Evolutionary conservation across 2,113 vertebrate species (phyloP), one percentile per base, ranked within the genome.

Genomic region (Cisticola juncidis): DNA sequence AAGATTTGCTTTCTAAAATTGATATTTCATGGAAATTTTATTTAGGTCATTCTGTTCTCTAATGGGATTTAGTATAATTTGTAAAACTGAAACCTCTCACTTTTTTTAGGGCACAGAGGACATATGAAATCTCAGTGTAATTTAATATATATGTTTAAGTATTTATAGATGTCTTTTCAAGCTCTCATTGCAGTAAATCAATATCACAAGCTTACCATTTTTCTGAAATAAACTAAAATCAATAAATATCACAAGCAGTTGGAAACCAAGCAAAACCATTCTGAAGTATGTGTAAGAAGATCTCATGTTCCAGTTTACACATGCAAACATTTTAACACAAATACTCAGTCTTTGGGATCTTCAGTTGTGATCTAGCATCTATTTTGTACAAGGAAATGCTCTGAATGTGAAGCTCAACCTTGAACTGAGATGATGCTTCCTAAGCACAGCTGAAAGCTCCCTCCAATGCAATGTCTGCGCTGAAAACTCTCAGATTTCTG

Each of bases 1-100:
- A 94, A 90, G 66, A 54, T 26, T 86, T 68, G 15, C 71, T 90
- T 97, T 76, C 44, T 88, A 83, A 96, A 93, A 94, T 16, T 48
- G 64, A 19, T 80, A 81, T 92, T 90, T 94, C 29, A 50, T 95
- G 69, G 81, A 95, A 95, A 80, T 66, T 65, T 69, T 96, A 94
- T 92, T 94, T 92, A 82, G 78, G 60, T 95, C 81, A 88, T 58
- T 50, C 71, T 38, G 5, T 90, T 82, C 45, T 87, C 89, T 64
- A 71, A 64, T 71, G 86, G 64, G 90, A 80, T 93, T 96, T 93
- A 79, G 16, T 72, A 38, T 61, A 86, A 91, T 94, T 86, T 92
- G 35, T 86, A 92, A 91, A 91, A 80, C n/a, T 71, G 64, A 87
- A 84, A 45, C 38, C 20, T 92, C 25, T 84, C 65, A 38, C 14